These are phyloP conservation scores for Caerostris darwini DNA, from an alignment of 1,140 invertebrate genomes.

Conservation along the genomic window DNA sequence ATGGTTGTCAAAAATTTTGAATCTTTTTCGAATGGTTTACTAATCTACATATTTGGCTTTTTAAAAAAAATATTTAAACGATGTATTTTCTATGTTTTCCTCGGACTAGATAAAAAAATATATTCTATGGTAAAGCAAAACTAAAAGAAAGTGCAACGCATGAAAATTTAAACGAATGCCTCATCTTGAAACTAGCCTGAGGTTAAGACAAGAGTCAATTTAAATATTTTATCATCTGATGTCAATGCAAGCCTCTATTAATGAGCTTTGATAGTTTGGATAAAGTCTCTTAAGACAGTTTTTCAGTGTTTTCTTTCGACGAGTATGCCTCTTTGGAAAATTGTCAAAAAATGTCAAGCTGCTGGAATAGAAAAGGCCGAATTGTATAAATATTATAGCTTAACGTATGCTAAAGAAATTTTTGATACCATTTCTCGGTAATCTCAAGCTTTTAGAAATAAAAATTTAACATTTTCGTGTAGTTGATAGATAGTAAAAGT, in stretches of 20 bases:
- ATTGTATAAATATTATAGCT: no score
- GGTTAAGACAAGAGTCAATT: neutral
- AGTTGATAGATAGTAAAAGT: no score
- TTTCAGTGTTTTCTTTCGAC: neutral
- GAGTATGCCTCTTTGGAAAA: neutral
- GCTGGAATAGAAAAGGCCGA: no score
- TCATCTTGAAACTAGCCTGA: constrained; percentile 1
- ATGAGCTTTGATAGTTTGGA: neutral
- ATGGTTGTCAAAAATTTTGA: no score
- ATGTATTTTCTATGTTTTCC: neutral
- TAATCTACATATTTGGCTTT: no score
- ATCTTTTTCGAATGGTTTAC: no score
- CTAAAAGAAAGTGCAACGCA: neutral
- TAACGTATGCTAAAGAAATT: no score
- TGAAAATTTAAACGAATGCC: constrained; percentile 26
- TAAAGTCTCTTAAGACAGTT: neutral
- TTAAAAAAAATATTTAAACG: no score
- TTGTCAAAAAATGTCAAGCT: neutral
- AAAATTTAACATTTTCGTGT: no score
- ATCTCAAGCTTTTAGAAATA: no score
- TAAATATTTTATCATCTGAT: constrained; percentile 23
- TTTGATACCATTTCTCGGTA: no score
- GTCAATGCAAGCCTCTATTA: neutral
- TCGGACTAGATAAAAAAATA: neutral
- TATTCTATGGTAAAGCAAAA: neutral